phyloP scores from a whole-genome alignment of 35 echinoderm and acorn worm genomes.

The Eucidaris tribuloides region DNA sequence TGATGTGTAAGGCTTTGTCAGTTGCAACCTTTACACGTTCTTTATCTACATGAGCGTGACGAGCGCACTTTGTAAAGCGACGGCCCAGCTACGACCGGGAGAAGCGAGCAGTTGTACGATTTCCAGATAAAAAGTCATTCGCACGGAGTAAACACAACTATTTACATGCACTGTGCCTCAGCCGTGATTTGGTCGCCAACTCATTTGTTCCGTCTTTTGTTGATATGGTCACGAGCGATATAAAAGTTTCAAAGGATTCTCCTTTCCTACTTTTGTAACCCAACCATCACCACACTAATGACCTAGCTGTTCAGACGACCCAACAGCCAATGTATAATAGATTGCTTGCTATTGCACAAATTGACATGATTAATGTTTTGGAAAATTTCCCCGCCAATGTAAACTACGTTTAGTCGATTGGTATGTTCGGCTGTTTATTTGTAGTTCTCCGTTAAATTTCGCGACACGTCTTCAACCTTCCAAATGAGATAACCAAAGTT shows the following conservation, averaged over 20 bases:
- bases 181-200: neutral
- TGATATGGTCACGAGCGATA: conserved; percentile 13
- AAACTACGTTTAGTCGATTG: too few relatives aligned
- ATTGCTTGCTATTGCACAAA: conserved; percentile 11
- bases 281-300: neutral
- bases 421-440: too few relatives aligned
- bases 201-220: conserved; percentile 15
- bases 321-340: conserved; percentile 2
- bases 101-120: conserved; percentile 7
- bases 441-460: too few relatives aligned
- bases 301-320: neutral
- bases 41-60: neutral
- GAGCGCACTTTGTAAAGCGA: neutral
- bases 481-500: too few relatives aligned
- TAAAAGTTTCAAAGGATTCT: neutral
- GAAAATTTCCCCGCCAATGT: neutral
- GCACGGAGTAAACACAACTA: conserved; percentile 14
- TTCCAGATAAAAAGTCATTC: conserved; percentile 34
- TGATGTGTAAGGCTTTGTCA: neutral
- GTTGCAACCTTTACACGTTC: neutral
- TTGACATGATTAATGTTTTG: conserved; percentile 23
- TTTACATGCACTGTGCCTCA: conserved; percentile 3
- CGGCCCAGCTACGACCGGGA: neutral
- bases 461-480: too few relatives aligned
- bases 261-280: conserved; percentile 8